Percentiles rank a stretch among this genome's conserved stretches.
phyloP scores from a whole-genome alignment of 2,113 vertebrate genomes.

The Lampris megalopsis region DNA sequence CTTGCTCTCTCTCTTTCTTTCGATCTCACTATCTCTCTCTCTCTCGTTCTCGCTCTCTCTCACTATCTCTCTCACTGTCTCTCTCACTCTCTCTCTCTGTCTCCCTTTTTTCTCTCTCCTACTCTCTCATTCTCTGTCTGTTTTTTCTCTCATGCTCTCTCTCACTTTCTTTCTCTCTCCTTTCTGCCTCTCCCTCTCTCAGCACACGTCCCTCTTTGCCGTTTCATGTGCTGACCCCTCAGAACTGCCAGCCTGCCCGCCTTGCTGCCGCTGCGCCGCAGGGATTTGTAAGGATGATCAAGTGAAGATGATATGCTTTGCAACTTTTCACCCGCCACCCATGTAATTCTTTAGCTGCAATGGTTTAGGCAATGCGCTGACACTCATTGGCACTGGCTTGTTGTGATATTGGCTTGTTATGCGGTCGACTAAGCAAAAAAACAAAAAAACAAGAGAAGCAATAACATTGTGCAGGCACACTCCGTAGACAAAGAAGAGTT shows the following conservation, averaged over 20 bases:
- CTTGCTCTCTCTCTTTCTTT: too few species aligned
- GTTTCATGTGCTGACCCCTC: constrained; percentile 67
- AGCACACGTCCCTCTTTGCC: constrained; percentile 34
- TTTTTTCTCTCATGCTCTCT: neutral
- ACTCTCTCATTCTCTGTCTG: neutral
- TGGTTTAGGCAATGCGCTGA: constrained; percentile 56
- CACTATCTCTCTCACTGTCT: constrained; percentile 17
- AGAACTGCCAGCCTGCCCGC: constrained; percentile 55
- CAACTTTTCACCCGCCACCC: constrained; percentile 46
- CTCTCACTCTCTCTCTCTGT: neutral
- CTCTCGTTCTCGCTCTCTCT: constrained; percentile 5
- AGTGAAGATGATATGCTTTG: constrained; percentile 72
- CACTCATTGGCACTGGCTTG: constrained; percentile 26
- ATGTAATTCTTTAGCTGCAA: constrained; percentile 58
- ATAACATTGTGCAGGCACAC: constrained; percentile 18
- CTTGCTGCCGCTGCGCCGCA: constrained; percentile 37
- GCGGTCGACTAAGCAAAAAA: constrained; percentile 53
- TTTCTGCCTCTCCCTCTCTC: constrained; percentile 28
- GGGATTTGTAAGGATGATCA: constrained; percentile 70
- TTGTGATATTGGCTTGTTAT: constrained; percentile 31
- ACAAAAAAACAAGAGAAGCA: neutral
- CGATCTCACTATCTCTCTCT: neutral
- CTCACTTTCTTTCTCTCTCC: constrained; percentile 44
- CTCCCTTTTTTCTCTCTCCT: neutral
- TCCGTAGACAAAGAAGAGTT: constrained; percentile 52